A percentile compares a stretch with the other conserved stretches of the same genome.
Evolutionary conservation across 2,797 vertebrate genomes (phyloP).

Genomic region (Gymnoscopelus braueri): DNA sequence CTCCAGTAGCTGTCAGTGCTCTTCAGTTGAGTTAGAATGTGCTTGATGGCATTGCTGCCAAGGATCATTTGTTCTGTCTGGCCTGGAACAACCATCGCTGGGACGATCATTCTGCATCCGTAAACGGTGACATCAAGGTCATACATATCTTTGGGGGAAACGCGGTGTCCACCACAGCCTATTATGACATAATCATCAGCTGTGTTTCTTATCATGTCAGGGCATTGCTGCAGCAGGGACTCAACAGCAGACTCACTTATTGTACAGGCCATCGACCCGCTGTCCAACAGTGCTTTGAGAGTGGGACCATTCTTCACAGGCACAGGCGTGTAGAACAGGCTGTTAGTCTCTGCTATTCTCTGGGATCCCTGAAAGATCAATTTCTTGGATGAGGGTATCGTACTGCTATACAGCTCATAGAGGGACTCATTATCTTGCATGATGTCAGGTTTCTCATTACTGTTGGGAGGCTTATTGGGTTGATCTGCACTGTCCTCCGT

Average conservation of each 20-base stretch:
- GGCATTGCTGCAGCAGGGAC: neutral
- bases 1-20: slow-evolving; percentile 6
- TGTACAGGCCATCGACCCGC: neutral
- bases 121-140: too few species aligned
- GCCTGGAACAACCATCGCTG: too few species aligned
- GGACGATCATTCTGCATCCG: too few species aligned
- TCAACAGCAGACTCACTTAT: neutral
- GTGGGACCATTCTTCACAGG: neutral
- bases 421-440: too few species aligned
- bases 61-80: neutral
- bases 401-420: too few species aligned
- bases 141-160: too few species aligned
- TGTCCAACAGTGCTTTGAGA: neutral
- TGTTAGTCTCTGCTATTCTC: neutral
- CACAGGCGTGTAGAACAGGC: neutral
- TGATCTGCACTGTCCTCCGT: too few species aligned
- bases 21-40: slow-evolving; percentile 8
- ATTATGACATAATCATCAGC: neutral
- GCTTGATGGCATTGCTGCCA: neutral
- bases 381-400: too few species aligned
- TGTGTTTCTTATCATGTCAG: neutral
- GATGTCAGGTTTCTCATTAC: too few species aligned
- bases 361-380: too few species aligned
- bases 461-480: too few species aligned
- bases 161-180: neutral